A percentile compares a stretch with the other conserved stretches of the same genome.
These are phyloP conservation scores for Monodelphis domestica DNA, from an alignment of 2,797 vertebrate species.

Conservation along the genomic window DNA sequence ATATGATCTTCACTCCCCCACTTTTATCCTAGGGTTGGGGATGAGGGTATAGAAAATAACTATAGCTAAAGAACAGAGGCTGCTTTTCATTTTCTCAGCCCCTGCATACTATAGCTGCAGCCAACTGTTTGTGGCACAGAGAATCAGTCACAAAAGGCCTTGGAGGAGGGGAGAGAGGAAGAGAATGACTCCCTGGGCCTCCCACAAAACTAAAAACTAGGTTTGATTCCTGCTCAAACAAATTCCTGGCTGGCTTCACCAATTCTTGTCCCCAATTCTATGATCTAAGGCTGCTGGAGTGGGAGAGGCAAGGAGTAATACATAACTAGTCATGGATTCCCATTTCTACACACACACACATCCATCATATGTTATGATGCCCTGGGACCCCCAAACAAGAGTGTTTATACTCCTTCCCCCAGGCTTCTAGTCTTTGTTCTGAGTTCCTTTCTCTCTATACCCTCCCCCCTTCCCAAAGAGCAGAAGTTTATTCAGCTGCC, in stretches of 20 bases:
- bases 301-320: neutral
- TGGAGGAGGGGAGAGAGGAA: neutral
- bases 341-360: neutral
- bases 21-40: neutral
- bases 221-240: neutral
- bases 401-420: neutral
- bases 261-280: neutral
- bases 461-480: neutral
- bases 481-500: neutral
- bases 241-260: neutral
- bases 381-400: neutral
- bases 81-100: neutral
- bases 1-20: neutral
- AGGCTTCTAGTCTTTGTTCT: neutral
- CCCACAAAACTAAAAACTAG: neutral
- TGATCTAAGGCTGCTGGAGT: neutral
- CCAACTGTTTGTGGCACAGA: neutral
- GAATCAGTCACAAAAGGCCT: neutral
- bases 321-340: neutral
- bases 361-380: neutral
- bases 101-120: neutral
- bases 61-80: neutral
- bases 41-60: neutral
- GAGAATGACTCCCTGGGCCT: neutral
- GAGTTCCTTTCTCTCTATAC: neutral